Evolutionary conservation across 2,888 invertebrate species (phyloP).

Genomic region (Spialia ferax): DNA sequence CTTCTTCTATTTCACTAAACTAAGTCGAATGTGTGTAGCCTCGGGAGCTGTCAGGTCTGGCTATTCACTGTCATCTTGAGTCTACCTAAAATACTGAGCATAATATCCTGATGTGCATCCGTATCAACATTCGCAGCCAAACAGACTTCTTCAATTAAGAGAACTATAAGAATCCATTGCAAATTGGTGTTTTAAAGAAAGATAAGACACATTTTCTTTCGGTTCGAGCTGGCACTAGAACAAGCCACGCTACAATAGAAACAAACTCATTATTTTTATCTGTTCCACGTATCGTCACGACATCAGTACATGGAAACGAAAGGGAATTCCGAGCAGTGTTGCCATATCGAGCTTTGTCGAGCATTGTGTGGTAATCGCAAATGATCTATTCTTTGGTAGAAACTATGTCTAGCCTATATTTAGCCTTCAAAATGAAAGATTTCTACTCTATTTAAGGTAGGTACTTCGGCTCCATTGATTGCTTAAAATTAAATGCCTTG

Average conservation of each 20-base stretch:
- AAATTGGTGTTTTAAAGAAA: neutral
- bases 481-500: too few species aligned
- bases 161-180: too few species aligned
- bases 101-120: too few species aligned
- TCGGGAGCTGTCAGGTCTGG: too few species aligned
- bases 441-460: neutral
- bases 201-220: neutral
- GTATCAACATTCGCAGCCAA: too few species aligned
- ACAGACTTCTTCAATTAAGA: too few species aligned
- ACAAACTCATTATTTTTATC: conserved; percentile 19
- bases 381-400: conserved; percentile 12
- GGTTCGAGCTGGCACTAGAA: neutral
- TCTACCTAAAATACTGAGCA: too few species aligned
- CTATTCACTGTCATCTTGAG: too few species aligned
- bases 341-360: conserved; percentile 15
- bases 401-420: neutral
- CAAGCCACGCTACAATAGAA: conserved; percentile 3
- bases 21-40: too few species aligned
- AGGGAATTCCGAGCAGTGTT: conserved; percentile 25
- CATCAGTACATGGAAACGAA: conserved; percentile 25
- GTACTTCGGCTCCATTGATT: too few species aligned
- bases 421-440: neutral
- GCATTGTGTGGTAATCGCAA: conserved; percentile 25
- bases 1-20: too few species aligned
- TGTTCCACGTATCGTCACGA: conserved; percentile 15